A percentile compares a stretch with the other conserved stretches of the same genome.
Conservation (phyloP, 1,140 invertebrate species). For the Eufriesea mexicana region DNA sequence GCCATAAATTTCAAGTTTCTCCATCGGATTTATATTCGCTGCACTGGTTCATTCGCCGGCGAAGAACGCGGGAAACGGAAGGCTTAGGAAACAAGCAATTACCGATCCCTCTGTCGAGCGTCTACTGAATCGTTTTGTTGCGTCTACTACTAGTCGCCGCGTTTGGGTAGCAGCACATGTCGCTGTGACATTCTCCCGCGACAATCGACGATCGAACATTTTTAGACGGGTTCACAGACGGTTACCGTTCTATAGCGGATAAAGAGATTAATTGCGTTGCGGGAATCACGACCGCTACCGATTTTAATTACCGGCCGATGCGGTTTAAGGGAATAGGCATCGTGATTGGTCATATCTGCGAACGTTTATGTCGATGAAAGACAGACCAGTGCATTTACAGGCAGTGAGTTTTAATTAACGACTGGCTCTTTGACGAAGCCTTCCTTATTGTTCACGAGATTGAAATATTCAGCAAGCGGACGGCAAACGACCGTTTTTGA, state of each 20-base stretch:
- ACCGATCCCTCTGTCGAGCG: neutral
- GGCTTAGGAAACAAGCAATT: slow-evolving; percentile 46
- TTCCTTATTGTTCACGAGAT: slow-evolving; percentile 1
- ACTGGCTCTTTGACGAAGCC: slow-evolving; percentile 6
- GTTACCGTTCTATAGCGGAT: neutral
- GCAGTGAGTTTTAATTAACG: slow-evolving; percentile 42
- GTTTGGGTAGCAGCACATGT: neutral
- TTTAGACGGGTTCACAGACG: neutral
- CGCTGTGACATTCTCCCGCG: neutral
- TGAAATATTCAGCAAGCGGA: neutral
- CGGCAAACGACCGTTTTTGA: neutral
- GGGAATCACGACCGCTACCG: slow-evolving; percentile 6
- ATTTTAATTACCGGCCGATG: slow-evolving; percentile 50
- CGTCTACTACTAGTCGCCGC: neutral
- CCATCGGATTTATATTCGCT: slow-evolving; percentile 46
- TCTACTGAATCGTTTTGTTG: neutral
- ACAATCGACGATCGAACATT: neutral
- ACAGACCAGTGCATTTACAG: slow-evolving; percentile 19
- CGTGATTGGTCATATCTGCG: slow-evolving; percentile 27
- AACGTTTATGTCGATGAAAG: slow-evolving; percentile 19
- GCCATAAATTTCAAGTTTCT: slow-evolving; percentile 47
- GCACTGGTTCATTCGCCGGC: neutral
- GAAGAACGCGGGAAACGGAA: slow-evolving; percentile 20
- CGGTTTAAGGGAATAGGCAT: neutral
- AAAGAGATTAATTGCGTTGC: slow-evolving; percentile 37